Base-by-base conservation (phyloP, 2,797 vertebrate genomes). In the Fratercula arctica region DNA sequence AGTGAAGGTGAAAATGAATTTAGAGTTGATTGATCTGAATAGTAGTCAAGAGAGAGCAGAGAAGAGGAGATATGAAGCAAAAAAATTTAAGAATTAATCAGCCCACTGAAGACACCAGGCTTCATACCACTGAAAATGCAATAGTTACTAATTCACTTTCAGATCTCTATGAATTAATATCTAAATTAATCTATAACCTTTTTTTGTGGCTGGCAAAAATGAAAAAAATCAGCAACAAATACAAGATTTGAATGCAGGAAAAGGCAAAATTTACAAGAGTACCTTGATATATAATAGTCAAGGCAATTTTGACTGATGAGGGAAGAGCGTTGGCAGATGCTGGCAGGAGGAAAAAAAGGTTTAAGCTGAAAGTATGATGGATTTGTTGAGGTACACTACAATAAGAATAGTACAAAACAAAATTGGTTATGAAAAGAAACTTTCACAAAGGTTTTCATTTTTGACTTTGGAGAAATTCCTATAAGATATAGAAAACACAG, bases 81-180 rank as follows among this genome's bases (percentile, higher is more conserved):
- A 95, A 96, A 39, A 11, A 56, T 70, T 85, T 81, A 91, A 95
- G 94, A 75, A 17, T 93, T 93, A 78, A 89, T 89, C 85, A 96
- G 57, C 31, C 87, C 2, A 13, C 17, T 19, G 60, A 85, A 67
- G 39, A 35, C 13, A 10, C 9, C 14, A 45, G 23, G 31, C 20
- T 94, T 78, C 25, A 3, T 67, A 39, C 11, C 43, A 43, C 31
- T 77, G 51, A 81, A 95, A 83, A 60, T 15, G 23, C 14, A 68
- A 13, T 63, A 63, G 77, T 76, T 77, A 41, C 17, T 64, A 63
- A 64, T 57, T 83, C 39, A 4, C 20, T 74, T 83, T 68, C 57
- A 75, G 45, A 45, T 79, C 25, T 69, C 29, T 73, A 54, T 24
- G 21, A 53, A 56, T 48, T 67, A 67, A 67, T 63, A 85, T 54